A percentile compares a stretch with the other conserved stretches of the same genome.
Conservation (phyloP, 2,797 vertebrate genomes). For the Cuculus canorus region DNA sequence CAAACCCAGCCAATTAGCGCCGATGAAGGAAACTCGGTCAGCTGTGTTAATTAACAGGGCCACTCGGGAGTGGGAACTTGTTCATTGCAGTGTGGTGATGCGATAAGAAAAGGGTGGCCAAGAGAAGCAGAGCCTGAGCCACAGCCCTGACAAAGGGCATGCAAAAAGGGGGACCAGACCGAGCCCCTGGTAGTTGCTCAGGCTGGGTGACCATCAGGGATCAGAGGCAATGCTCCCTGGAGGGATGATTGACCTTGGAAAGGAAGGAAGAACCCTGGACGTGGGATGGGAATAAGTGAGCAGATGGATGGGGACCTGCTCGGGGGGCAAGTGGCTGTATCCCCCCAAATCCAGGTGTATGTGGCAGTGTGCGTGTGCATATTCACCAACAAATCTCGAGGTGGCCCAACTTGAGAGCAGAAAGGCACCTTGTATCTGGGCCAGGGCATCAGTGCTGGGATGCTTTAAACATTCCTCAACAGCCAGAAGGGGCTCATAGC, state of each 20-base stretch:
- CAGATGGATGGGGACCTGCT: too few relatives aligned
- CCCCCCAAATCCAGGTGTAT: fast-evolving
- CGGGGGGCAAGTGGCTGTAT: too few relatives aligned
- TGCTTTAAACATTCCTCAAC: background rate
- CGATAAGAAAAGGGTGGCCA: background rate
- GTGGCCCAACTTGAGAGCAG: fast-evolving
- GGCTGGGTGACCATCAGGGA: fast-evolving
- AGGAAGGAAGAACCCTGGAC: background rate
- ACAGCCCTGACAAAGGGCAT: background rate
- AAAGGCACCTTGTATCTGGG: background rate
- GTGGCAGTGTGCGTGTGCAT: fast-evolving
- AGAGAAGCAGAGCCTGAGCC: background rate
- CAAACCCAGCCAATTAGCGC: background rate
- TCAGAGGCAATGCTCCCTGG: fast-evolving
- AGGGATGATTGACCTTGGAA: background rate
- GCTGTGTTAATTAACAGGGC: background rate
- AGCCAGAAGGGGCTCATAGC: fast-evolving
- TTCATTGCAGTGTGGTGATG: background rate
- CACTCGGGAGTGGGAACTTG: background rate
- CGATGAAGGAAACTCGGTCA: slow-evolving; percentile 7
- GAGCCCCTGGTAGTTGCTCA: fast-evolving
- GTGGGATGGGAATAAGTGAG: fast-evolving
- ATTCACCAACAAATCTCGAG: background rate
- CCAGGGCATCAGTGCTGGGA: background rate
- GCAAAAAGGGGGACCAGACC: background rate